These are phyloP conservation scores for Macrophya alboannulata DNA, from an alignment of 2,888 invertebrate genomes.

Conservation along the genomic window DNA sequence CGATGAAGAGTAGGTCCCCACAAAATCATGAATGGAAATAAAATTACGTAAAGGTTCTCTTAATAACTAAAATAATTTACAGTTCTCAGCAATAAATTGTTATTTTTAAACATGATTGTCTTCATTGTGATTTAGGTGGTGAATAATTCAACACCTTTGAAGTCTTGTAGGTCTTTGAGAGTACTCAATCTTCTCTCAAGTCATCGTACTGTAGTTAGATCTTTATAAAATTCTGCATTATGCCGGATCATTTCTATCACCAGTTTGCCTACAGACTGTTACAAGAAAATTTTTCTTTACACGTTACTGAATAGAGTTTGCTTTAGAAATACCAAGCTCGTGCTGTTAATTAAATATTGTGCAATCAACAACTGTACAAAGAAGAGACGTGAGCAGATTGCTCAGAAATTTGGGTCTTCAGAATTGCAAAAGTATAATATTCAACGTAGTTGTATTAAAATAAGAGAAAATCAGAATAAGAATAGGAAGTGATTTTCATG, in stretches of 20 bases:
- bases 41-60: too few species aligned
- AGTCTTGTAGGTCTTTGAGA: neutral
- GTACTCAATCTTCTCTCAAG: neutral
- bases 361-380: slow-evolving; percentile 35
- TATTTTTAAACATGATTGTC: neutral
- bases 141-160: neutral
- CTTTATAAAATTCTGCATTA: neutral
- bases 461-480: neutral
- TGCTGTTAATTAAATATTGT: slow-evolving; percentile 5
- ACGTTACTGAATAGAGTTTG: slow-evolving; percentile 5
- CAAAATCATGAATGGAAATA: neutral
- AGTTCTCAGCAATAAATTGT: neutral
- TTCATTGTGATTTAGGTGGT: neutral
- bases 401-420: neutral
- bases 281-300: neutral
- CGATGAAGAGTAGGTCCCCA: neutral
- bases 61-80: neutral
- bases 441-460: neutral
- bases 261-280: neutral
- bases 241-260: neutral
- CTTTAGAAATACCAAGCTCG: neutral
- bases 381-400: neutral
- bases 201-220: neutral
- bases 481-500: neutral
- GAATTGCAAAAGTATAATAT: neutral